Evolutionary conservation across 2,888 invertebrate species (phyloP).

Genomic region (Notodonta dromedarius): DNA sequence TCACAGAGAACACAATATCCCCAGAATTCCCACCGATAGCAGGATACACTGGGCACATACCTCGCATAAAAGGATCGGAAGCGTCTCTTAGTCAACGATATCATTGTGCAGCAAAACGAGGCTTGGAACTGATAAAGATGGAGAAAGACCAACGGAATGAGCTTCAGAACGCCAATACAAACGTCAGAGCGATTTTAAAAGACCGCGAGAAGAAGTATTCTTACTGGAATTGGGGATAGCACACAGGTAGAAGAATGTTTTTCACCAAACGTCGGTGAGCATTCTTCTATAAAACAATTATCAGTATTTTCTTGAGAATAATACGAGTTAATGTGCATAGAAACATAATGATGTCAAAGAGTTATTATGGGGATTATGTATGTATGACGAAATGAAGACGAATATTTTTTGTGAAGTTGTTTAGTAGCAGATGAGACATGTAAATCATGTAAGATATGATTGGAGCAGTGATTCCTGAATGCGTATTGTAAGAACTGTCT

Average conservation of each 20-base stretch:
- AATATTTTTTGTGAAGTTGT: neutral
- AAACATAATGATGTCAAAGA: neutral
- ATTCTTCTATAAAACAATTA: slow-evolving; percentile 66
- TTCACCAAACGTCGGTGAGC: slow-evolving; percentile 75
- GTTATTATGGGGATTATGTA: neutral
- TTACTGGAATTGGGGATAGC: slow-evolving; percentile 83
- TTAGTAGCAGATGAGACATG: neutral
- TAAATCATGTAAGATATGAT: neutral
- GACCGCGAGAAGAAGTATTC: slow-evolving; percentile 73
- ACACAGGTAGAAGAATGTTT: slow-evolving; percentile 83
- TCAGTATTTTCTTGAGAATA: slow-evolving; percentile 48
- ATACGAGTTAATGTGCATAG: neutral
- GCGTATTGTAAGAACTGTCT: neutral
- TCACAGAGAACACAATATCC: slow-evolving; percentile 85
- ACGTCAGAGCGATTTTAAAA: slow-evolving; percentile 69
- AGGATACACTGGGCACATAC: slow-evolving; percentile 90
- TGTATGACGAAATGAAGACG: neutral
- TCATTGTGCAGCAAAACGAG: slow-evolving; percentile 87
- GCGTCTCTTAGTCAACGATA: slow-evolving; percentile 88
- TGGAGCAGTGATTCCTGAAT: neutral
- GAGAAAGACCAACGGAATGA: slow-evolving; percentile 81
- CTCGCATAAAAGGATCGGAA: slow-evolving; percentile 87
- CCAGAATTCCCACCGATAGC: slow-evolving; percentile 89
- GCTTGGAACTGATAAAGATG: slow-evolving; percentile 83
- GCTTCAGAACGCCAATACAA: slow-evolving; percentile 65